These are phyloP conservation scores for Volucella inflata DNA, from an alignment of 2,888 invertebrate genomes.

Conservation along the genomic window DNA sequence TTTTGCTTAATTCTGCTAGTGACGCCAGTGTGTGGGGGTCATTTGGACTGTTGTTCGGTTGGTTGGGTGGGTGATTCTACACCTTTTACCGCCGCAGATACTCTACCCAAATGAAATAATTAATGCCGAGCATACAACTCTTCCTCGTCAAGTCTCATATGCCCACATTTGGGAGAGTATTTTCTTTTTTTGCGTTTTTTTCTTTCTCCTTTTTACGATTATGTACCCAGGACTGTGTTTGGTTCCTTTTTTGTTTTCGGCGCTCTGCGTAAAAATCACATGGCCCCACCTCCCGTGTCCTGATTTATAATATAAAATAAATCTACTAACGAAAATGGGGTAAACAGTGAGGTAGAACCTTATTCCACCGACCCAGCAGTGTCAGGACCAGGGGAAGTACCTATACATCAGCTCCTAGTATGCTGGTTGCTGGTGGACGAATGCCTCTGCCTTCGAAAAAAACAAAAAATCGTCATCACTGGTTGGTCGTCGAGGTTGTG, in stretches of 20 bases:
- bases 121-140: constrained; percentile 64
- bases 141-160: constrained; percentile 48
- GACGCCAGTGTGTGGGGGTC: neutral
- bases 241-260: constrained; percentile 60
- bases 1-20: constrained; percentile 40
- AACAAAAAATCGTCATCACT: constrained; percentile 55
- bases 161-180: constrained; percentile 65
- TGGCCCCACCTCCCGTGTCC: constrained; percentile 71
- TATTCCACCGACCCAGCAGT: constrained; percentile 45
- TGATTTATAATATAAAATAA: constrained; percentile 75
- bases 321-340: constrained; percentile 75
- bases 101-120: constrained; percentile 73
- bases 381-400: neutral
- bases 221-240: constrained; percentile 54
- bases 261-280: constrained; percentile 72
- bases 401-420: constrained; percentile 16
- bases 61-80: constrained; percentile 35
- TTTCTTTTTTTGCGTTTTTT: constrained; percentile 32
- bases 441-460: constrained; percentile 43
- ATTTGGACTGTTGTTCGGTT: neutral
- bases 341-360: constrained; percentile 71
- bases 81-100: constrained; percentile 58
- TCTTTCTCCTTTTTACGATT: constrained; percentile 9
- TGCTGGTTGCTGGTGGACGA: constrained; percentile 26
- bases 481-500: constrained; percentile 64